Conservation (phyloP, 37 sponge, comb jelly and placozoan genomes). For the Aplysina aerophoba region DNA sequence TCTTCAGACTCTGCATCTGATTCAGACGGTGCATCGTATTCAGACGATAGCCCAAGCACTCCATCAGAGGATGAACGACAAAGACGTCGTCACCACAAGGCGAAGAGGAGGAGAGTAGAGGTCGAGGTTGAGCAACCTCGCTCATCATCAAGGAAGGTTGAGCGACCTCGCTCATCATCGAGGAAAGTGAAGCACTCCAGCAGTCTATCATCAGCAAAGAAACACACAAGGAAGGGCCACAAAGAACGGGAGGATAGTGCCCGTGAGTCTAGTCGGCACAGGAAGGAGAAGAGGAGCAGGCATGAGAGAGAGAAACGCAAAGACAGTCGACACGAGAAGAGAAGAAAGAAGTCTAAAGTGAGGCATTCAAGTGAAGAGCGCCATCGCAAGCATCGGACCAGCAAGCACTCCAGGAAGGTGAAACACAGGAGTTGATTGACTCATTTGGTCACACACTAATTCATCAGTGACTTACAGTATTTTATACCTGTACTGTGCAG, state of each 20-base stretch:
- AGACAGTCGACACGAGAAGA: slow-evolving; percentile 3
- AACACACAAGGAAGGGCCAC: not conserved
- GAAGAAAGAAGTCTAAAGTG: not conserved
- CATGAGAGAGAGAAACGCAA: slow-evolving; percentile 6
- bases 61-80: too few relatives aligned
- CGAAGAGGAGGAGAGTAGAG: too few relatives aligned
- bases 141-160: too few relatives aligned
- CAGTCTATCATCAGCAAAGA: not conserved
- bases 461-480: not conserved
- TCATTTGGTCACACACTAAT: not conserved
- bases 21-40: not conserved
- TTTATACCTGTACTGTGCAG: too few relatives aligned
- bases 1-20: not conserved
- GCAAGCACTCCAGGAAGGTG: not conserved
- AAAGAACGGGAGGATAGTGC: not conserved
- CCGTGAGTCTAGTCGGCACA: not conserved
- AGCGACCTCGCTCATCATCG: too few relatives aligned
- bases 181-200: too few relatives aligned
- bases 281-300: slow-evolving; percentile 1
- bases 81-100: too few relatives aligned
- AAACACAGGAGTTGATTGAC: slow-evolving; percentile 8
- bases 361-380: not conserved
- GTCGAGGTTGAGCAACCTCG: too few relatives aligned
- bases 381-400: not conserved
- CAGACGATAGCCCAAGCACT: too few relatives aligned